A percentile compares a stretch with the other conserved stretches of the same genome.
phyloP scores from a whole-genome alignment of 2,888 invertebrate genomes.

The Galeopsomyia nigrocyanea region DNA sequence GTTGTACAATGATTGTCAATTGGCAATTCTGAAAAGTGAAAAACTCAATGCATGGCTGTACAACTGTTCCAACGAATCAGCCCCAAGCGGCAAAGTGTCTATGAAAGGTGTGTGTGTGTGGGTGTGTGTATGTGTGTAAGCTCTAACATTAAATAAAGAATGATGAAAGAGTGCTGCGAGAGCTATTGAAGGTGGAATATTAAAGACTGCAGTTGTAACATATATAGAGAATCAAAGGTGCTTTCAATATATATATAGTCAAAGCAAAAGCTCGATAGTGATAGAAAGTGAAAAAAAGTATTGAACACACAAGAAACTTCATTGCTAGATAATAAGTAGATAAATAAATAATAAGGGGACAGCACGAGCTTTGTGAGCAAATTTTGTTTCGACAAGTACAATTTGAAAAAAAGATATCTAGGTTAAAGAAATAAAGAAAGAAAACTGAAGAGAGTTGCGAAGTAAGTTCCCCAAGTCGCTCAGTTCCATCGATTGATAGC shows the following conservation, averaged over 20 bases:
- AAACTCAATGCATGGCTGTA: background rate
- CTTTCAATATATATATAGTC: conserved; percentile 39
- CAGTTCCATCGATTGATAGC: conserved; percentile 7
- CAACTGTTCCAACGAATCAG: conserved; percentile 23
- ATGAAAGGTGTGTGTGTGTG: background rate
- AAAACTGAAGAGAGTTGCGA: conserved; percentile 27
- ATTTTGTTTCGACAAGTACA: conserved; percentile 1
- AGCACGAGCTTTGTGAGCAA: conserved; percentile 26
- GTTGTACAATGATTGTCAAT: background rate
- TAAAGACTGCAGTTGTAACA: conserved; percentile 18
- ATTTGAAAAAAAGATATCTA: background rate
- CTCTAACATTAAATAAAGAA: conserved; percentile 29
- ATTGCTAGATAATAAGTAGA: background rate
- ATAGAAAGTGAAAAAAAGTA: conserved; percentile 17
- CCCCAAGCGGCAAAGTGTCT: conserved; percentile 14
- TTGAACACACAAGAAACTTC: conserved; percentile 14
- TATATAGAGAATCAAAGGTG: conserved; percentile 7
- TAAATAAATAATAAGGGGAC: conserved; percentile 20
- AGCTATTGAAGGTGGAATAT: conserved; percentile 22
- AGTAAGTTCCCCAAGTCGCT: conserved; percentile 33
- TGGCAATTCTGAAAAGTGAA: no score
- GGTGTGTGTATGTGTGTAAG: conserved; percentile 3
- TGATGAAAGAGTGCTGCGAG: conserved; percentile 12
- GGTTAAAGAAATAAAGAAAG: conserved; percentile 11
- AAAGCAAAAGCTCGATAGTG: conserved; percentile 37